Base-by-base conservation (phyloP, 2,113 vertebrate genomes). In the Python bivittatus region DNA sequence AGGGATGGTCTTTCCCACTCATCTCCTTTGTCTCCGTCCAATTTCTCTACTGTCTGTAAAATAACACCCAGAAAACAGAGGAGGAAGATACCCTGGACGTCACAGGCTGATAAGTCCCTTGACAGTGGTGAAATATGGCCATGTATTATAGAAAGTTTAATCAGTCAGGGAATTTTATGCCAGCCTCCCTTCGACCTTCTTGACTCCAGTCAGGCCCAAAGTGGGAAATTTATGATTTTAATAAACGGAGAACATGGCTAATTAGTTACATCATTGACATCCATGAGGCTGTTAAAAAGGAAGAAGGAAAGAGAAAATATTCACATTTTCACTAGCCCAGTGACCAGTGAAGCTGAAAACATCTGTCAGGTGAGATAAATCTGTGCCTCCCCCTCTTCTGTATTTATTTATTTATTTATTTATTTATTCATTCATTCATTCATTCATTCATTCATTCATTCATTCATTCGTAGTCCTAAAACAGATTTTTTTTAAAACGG, bases 141-240 rank as follows among this genome's bases (percentile, higher is more conserved):
- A 84, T 11, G 88, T 4, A 94, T 87, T 92, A 90, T 57, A 93
- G 91, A 92, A 93, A 89, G 2, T 96, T 96, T 96, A 97, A 97
- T 97, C 96, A 97, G 94, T 61, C 92, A 93, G 96, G 94, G 92
- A 94, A 96, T 95, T 96, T 86, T 95, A 95, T 93, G 94, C 90
- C 96, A 68, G 90, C 95, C 97, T 97, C 96, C 95, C 96, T 96
- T 94, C 93, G 96, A 97, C 95, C 93, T 94, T 91, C 93, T 83
- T 54, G 61, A 83, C 94, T 23, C 12, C 20, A 89, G 88, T 52
- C 88, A 89, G 56, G 33, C 68, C 88, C 94, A 90, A 86, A 91
- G 94, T 92, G 92, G 96, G 95, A 96, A 96, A 97, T 98, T 98
- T 98, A 97, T 97, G 95, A 96, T 96, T 97, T 97, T 97, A 97